phyloP scores from a whole-genome alignment of 2,113 vertebrate species.

The Lagopus leucura region DNA sequence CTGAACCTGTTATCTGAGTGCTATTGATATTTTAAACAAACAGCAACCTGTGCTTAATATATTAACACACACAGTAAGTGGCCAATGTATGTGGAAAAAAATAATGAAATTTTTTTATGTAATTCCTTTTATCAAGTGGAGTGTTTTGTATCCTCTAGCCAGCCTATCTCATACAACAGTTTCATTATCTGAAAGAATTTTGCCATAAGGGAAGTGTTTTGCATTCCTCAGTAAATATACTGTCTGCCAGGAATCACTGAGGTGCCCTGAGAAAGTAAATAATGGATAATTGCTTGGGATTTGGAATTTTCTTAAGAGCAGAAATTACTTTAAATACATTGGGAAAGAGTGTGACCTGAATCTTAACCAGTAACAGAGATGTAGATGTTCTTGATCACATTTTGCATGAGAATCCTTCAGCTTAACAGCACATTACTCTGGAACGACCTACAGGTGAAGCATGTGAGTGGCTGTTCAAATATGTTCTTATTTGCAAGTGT shows the following conservation, averaged over 20 bases:
- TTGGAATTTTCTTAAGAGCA: background rate
- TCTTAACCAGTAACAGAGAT: background rate
- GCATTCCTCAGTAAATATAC: background rate
- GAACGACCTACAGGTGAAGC: background rate
- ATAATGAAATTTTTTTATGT: background rate
- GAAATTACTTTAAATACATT: background rate
- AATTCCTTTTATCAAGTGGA: background rate
- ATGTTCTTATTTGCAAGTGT: background rate
- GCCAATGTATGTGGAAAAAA: background rate
- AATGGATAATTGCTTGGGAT: background rate
- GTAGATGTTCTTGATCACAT: background rate
- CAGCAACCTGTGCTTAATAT: too few relatives aligned
- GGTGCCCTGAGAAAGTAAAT: background rate
- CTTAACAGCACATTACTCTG: background rate
- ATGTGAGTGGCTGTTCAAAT: background rate
- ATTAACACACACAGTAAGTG: background rate
- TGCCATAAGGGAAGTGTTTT: conserved; percentile 16
- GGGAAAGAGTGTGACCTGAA: background rate
- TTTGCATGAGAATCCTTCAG: background rate
- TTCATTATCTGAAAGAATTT: conserved; percentile 21
- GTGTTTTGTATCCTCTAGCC: background rate
- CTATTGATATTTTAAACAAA: background rate
- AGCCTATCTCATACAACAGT: background rate
- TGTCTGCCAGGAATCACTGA: background rate
- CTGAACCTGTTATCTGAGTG: background rate